Percentiles rank a stretch among this genome's conserved stretches.
phyloP scores from a whole-genome alignment of 37 sponge, comb jelly and placozoan species.

The Bolinopsis microptera region DNA sequence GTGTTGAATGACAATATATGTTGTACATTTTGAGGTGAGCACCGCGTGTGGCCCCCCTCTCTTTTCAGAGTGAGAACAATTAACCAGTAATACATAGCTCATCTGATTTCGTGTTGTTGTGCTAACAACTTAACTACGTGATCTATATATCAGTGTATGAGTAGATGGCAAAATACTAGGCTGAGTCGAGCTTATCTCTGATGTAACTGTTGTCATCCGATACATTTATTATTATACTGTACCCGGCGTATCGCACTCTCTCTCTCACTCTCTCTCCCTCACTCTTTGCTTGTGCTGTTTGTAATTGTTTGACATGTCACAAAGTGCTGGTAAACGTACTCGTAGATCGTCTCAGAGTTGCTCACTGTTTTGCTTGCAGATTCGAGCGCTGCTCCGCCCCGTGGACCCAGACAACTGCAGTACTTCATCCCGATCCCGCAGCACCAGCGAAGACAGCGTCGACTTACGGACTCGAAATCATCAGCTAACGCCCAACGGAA shows the following conservation, averaged over 20 bases:
- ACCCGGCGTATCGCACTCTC: neutral
- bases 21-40: neutral
- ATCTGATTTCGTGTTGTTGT: neutral
- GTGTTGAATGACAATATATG: neutral
- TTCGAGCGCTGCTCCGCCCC: slow-evolving; percentile 42
- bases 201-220: neutral
- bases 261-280: neutral
- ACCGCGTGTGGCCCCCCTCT: neutral
- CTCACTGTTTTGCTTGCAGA: slow-evolving; percentile 63
- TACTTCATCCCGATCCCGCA: slow-evolving; percentile 49
- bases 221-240: neutral
- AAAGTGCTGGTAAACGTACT: neutral
- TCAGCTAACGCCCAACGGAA: neutral
- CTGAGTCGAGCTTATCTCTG: neutral
- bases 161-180: neutral
- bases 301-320: neutral
- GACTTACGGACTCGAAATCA: neutral
- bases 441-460: slow-evolving; percentile 34
- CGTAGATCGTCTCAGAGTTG: neutral
- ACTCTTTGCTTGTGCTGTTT: neutral
- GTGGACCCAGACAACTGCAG: neutral
- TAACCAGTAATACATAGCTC: neutral
- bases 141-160: neutral
- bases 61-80: neutral
- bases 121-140: neutral